These are phyloP conservation scores for Eremobia ochroleuca DNA, from an alignment of 2,888 invertebrate genomes.

Conservation along the genomic window DNA sequence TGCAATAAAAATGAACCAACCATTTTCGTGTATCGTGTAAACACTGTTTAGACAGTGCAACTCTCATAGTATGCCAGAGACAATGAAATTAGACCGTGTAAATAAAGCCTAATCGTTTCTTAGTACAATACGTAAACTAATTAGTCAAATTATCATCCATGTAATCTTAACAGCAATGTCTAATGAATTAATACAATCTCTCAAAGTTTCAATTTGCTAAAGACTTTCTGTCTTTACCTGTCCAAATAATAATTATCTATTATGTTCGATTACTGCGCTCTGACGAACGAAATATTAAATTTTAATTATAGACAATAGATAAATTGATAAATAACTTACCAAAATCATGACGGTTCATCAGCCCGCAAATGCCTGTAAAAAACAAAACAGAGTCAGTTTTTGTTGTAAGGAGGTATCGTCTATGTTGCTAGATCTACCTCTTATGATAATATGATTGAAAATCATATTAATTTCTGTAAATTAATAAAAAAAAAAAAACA, in stretches of 20 bases:
- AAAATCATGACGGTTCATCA: conserved; percentile 59
- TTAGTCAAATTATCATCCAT: not conserved
- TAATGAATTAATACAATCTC: not conserved
- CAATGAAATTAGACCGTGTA: not conserved
- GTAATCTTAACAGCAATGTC: not conserved
- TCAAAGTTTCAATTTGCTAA: not conserved
- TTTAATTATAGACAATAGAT: not conserved
- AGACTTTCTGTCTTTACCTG: not conserved
- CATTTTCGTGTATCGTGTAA: not conserved
- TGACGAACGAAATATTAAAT: not conserved
- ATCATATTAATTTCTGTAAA: not conserved
- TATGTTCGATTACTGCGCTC: not conserved
- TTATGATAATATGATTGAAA: not conserved
- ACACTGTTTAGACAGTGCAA: not conserved
- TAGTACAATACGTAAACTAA: not conserved
- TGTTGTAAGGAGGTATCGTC: not conserved
- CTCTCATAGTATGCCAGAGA: not conserved
- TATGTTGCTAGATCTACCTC: not conserved
- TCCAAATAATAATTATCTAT: not conserved
- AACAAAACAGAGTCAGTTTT: conserved; percentile 9
- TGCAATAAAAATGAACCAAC: not conserved
- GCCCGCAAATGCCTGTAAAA: conserved; percentile 44
- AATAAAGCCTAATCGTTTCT: not conserved
- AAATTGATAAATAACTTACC: conserved; percentile 45
- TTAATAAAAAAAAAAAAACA: not conserved